These are phyloP conservation scores for Caenorhabditis afra DNA, from an alignment of 2,888 invertebrate genomes.

Conservation along the genomic window DNA sequence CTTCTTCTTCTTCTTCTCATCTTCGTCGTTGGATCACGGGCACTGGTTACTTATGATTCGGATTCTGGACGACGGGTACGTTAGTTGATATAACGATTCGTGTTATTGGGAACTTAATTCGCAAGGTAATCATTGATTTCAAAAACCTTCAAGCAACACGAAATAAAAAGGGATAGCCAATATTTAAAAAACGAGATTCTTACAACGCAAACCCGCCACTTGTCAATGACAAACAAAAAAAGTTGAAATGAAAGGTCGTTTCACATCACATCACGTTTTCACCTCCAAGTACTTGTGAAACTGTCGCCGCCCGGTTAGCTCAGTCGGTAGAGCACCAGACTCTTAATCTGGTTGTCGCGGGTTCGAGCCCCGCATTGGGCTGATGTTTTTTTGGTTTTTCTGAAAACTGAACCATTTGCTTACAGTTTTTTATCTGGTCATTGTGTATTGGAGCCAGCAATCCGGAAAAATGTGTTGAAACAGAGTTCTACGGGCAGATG, in stretches of 20 bases:
- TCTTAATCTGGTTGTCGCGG: constrained; percentile 80
- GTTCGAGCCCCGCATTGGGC: constrained; percentile 80
- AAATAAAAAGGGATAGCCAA: no score
- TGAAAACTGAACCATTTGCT: background rate
- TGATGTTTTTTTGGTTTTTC: constrained; percentile 13
- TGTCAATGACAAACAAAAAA: no score
- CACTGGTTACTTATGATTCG: constrained; percentile 49
- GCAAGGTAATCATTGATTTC: no score
- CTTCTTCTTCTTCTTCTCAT: constrained; percentile 24
- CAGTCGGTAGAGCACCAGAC: constrained; percentile 80
- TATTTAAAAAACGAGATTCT: no score
- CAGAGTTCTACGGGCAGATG: constrained; percentile 49
- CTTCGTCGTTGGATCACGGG: constrained; percentile 31
- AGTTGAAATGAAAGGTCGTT: no score
- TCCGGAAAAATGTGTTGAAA: constrained; percentile 52
- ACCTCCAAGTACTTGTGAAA: no score
- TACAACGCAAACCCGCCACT: no score
- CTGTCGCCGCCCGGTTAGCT: constrained; percentile 75
- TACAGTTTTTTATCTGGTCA: constrained; percentile 58
- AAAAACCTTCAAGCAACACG: no score
- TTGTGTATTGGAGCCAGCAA: constrained; percentile 58
- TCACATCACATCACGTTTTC: no score
- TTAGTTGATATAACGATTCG: no score
- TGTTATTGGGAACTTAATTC: no score
- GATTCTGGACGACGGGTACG: constrained; percentile 58